Evolutionary conservation across 2,113 vertebrate genomes (phyloP).

Genomic region (Grallaria varia): DNA sequence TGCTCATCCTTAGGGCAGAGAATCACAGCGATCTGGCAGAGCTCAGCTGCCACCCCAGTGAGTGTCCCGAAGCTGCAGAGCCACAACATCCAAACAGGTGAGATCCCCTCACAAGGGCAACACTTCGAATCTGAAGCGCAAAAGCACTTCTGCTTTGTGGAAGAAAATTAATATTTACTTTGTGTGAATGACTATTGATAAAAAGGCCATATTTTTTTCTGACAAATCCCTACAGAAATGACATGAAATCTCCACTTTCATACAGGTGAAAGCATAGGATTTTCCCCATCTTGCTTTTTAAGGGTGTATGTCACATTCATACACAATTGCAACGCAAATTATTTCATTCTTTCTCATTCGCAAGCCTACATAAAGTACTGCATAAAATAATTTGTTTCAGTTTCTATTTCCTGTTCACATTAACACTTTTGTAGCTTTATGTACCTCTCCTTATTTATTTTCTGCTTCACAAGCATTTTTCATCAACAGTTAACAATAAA

Average conservation of each 20-base stretch:
- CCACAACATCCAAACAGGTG: accelerated
- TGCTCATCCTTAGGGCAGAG: neutral
- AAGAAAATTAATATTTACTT: neutral
- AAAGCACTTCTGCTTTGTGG: neutral
- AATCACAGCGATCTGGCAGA: neutral
- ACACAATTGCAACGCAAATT: neutral
- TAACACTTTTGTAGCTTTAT: neutral
- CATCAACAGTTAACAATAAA: neutral
- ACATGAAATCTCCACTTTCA: neutral
- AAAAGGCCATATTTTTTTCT: neutral
- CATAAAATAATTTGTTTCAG: neutral
- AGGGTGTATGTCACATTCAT: accelerated
- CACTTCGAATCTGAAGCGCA: neutral
- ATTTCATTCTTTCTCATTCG: neutral
- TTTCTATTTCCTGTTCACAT: neutral
- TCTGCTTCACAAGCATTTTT: neutral
- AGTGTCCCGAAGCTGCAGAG: neutral
- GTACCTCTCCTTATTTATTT: neutral
- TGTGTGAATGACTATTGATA: neutral
- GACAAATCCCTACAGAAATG: neutral
- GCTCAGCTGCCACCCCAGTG: neutral
- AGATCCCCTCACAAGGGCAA: neutral
- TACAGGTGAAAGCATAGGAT: neutral
- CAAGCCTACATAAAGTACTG: neutral
- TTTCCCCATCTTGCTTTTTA: neutral